Conservation (phyloP, 2,113 vertebrate genomes). For the Thalassarche chlororhynchos region DNA sequence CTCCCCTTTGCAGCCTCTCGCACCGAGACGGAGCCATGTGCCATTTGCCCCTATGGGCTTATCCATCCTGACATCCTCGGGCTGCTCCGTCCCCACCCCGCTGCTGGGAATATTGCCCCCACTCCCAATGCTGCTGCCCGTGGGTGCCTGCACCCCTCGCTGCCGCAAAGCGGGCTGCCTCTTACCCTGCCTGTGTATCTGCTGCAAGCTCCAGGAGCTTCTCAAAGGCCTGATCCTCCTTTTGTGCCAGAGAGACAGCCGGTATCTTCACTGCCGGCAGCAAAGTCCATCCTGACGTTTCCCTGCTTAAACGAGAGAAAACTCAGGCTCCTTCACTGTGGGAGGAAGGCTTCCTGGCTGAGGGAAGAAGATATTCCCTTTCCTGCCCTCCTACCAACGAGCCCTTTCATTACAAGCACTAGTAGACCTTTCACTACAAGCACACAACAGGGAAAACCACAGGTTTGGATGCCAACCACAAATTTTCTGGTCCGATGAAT, state of each 20-base stretch:
- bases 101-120: background rate
- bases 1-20: background rate
- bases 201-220: background rate
- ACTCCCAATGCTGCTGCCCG: background rate
- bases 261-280: background rate
- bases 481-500: background rate
- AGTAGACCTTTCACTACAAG: background rate
- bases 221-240: background rate
- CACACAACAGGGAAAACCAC: background rate
- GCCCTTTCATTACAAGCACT: background rate
- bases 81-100: background rate
- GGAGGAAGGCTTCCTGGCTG: background rate
- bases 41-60: background rate
- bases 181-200: background rate
- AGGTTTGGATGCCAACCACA: background rate
- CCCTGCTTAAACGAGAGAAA: background rate
- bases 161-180: background rate
- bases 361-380: background rate
- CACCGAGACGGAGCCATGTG: accelerated
- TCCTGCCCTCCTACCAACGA: background rate
- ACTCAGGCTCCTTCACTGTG: background rate
- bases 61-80: background rate
- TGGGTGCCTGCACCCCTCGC: background rate
- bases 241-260: background rate
- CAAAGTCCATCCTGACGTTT: background rate